Conservation (phyloP, 2,797 vertebrate genomes). For the Thripadectes ignobilis region DNA sequence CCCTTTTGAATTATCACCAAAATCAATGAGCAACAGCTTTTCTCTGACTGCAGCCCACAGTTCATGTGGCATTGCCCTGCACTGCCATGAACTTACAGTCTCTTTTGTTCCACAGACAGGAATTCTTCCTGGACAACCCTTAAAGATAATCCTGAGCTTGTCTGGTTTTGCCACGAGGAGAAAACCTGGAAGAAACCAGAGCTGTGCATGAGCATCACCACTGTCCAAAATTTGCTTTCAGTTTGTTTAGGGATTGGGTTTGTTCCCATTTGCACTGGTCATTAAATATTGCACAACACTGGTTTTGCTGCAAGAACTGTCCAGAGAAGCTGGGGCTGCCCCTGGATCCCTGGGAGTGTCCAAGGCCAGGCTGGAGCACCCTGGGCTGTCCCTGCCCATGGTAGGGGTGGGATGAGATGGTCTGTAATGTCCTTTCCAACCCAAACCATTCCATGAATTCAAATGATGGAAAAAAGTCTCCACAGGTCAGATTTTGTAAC, state of each 20-base stretch:
- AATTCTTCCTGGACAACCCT: slow-evolving; percentile 83
- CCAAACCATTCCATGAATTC: neutral
- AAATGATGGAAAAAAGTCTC: neutral
- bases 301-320: neutral
- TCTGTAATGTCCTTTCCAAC: neutral
- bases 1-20: neutral
- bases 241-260: neutral
- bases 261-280: neutral
- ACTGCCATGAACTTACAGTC: slow-evolving; percentile 80
- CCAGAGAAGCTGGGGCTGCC: neutral
- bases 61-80: neutral
- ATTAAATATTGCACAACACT: neutral
- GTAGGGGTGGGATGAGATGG: neutral
- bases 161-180: slow-evolving; percentile 83
- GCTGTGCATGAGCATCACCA: neutral
- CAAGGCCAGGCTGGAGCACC: neutral
- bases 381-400: neutral
- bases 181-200: slow-evolving; percentile 85
- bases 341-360: neutral
- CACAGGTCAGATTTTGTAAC: neutral
- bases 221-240: neutral
- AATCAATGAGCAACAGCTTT: neutral
- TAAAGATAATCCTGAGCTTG: slow-evolving; percentile 81
- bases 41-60: neutral
- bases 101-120: slow-evolving; percentile 84